Evolutionary conservation across 1,140 invertebrate species (phyloP), one percentile per base, ranked within the genome.

Genomic region (Phthorimaea operculella): DNA sequence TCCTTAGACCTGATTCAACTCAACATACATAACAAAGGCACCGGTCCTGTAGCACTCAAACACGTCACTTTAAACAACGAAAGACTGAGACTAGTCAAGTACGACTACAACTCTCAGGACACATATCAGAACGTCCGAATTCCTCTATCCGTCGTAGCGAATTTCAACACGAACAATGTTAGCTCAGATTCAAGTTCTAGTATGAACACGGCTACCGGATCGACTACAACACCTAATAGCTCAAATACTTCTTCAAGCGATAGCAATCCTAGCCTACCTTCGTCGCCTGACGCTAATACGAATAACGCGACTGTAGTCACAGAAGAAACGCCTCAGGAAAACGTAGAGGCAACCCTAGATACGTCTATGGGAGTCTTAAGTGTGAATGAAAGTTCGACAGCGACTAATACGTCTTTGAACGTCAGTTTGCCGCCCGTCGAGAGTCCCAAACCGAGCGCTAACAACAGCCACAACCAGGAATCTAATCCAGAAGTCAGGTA

Each of bases 131-230:
- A 82, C 44, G 74, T 81, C 0, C 54, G 79, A 76, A 57, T 73
- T 72, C 17, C 72, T 73, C 17, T 73, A 74, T 0, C 68, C 69
- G 0, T 73, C 75, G 0, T 70, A 0, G 64, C 69, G 0, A 74
- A 68, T 57, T 79, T 77, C 44, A 74, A 75, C 52, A 52, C 68
- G 4, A 83, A 76, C 52, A 77, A 70, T 50, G 54, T 68, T 36
- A 80, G 77, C 18, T 84, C 83, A 0, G 83, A 85, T 52, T 86
- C 85, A 0, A 86, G 83, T 55, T 86, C 83, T 0, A 83, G 81
- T 58, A 76, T 78, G 57, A 83, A 82, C 48, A 85, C 83, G 6
- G 79, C 74, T 7, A 74, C 73, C 44, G 85, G 80, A 59, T 82
- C 76, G 0, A 79, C 82, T 0, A 79, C 79, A 0, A 80, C 83